Base-by-base conservation (phyloP, 2,113 vertebrate genomes). In the Thoracochromis brauschi region DNA sequence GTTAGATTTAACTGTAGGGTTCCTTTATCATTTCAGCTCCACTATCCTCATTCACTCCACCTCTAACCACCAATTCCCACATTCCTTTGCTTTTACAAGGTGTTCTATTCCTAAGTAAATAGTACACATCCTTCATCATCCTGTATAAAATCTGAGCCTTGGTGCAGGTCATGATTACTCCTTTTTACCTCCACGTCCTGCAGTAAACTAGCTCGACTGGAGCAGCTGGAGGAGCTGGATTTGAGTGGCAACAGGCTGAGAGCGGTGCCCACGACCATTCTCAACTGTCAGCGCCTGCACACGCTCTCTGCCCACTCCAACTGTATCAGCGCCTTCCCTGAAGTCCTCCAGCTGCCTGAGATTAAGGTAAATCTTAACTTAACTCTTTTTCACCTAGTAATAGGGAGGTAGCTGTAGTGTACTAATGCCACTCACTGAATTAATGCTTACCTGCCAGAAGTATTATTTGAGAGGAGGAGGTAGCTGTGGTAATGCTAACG, bases 161-260 rank as follows among this genome's bases (percentile, higher is more conserved):
- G 71, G 42, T 78, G 71, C 71, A 47, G 42, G 42, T 78, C 6
- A 12, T 78, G 71, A 78, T 49, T 75, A 29, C 42, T 19, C 17
- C 7, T 40, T 84, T 47, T 60, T 38, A 42, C n/a, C 60, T 85
- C 53, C n/a, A 1, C 35, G 16, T 83, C 33, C 85, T 82, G 81
- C 93, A 99, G 98, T 95, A 99, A 99, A 98, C 97, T 99, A 98
- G 98, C 98, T 4, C 98, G 97, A 51, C 96, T 99, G 94, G 98
- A 99, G 94, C 97, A 98, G 87, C 96, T 99, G 85, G 99, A 99
- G 87, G 99, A 99, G 95, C 96, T 99, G 3, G 98, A 99, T 89
- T 88, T 99, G 95, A 99, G 99, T 60, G 99, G 99, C 33, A 99
- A 99, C 95, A 96, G 97, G 45, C 97, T 99, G 95, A 97, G 97